A percentile compares a stretch with the other conserved stretches of the same genome.
Evolutionary conservation across 2,113 vertebrate species (phyloP).

Genomic region (Proterorhinus semilunaris): DNA sequence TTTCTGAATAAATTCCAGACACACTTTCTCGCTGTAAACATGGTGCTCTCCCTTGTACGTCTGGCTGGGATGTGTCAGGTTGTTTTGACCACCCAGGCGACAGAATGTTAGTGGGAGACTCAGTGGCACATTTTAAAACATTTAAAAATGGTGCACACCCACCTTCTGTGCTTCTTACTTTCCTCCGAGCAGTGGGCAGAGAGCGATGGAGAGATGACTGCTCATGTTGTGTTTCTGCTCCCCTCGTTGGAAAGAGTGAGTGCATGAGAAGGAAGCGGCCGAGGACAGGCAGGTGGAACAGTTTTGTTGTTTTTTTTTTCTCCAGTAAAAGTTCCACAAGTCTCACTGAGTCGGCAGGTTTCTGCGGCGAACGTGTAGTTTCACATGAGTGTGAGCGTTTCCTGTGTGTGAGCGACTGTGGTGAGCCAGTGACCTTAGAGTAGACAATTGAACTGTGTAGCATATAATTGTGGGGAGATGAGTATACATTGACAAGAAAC

Average conservation of each 20-base stretch:
- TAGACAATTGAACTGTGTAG: conserved; percentile 12
- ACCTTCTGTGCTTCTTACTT: conserved; percentile 45
- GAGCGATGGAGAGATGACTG: conserved; percentile 58
- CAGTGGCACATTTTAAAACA: conserved; percentile 31
- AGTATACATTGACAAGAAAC: too few relatives aligned
- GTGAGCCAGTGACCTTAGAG: conserved; percentile 31
- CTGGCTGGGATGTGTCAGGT: conserved; percentile 52
- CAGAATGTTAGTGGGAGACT: conserved; percentile 70
- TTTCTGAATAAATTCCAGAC: conserved; percentile 25
- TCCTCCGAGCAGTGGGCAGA: conserved; percentile 43
- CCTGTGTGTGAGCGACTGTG: conserved; percentile 41
- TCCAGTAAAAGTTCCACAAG: conserved; percentile 48
- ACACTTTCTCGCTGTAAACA: conserved; percentile 36
- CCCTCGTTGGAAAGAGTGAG: conserved; percentile 66
- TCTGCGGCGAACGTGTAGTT: conserved; percentile 37
- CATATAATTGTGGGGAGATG: conserved; percentile 1
- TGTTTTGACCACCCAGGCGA: conserved; percentile 53
- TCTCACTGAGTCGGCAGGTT: conserved; percentile 43
- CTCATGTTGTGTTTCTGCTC: conserved; percentile 53
- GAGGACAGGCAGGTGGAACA: conserved; percentile 61
- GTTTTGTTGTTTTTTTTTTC: conserved; percentile 4
- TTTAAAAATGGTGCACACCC: conserved; percentile 52
- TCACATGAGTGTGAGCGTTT: conserved; percentile 42
- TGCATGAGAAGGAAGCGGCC: conserved; percentile 59
- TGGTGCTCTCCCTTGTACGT: conserved; percentile 21